Evolutionary conservation across 2,113 vertebrate genomes (phyloP).

Genomic region (Petromus typicus): DNA sequence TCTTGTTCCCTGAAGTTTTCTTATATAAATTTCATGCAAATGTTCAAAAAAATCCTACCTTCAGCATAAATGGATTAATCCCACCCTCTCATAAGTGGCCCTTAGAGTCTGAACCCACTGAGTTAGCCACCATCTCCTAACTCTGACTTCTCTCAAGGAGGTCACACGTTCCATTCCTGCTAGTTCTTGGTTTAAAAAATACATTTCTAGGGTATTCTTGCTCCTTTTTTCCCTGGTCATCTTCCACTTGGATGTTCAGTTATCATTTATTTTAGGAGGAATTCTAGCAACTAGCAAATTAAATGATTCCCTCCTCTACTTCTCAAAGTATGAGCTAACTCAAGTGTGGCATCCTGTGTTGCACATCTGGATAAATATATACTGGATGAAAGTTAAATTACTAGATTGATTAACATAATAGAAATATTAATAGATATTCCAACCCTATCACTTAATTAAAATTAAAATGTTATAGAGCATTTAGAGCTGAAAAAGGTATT

Average conservation of each 20-base stretch:
- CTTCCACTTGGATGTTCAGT: not conserved
- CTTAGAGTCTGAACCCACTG: not conserved
- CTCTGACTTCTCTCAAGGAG: not conserved
- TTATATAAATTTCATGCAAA: not conserved
- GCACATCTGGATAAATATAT: not conserved
- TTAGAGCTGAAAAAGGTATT: slow-evolving; percentile 7
- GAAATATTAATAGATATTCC: slow-evolving; percentile 1
- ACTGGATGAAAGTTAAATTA: not conserved
- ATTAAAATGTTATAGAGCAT: not conserved
- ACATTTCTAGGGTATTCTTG: not conserved
- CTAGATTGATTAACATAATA: not conserved
- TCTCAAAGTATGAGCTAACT: slow-evolving; percentile 24
- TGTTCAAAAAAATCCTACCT: not conserved
- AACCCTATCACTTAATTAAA: not conserved
- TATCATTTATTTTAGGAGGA: not conserved
- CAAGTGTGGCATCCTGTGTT: not conserved
- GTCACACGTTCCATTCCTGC: not conserved
- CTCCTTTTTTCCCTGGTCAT: not conserved
- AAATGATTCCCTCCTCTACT: not conserved
- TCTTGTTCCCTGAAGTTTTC: not conserved
- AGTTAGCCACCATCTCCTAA: not conserved
- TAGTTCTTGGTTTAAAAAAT: not conserved
- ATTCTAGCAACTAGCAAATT: not conserved
- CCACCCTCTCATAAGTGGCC: no score
- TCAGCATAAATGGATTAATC: not conserved